Evolutionary conservation across 1,140 invertebrate genomes (phyloP), one percentile per base, ranked within the genome.

Genomic region (Drepana arcuata): DNA sequence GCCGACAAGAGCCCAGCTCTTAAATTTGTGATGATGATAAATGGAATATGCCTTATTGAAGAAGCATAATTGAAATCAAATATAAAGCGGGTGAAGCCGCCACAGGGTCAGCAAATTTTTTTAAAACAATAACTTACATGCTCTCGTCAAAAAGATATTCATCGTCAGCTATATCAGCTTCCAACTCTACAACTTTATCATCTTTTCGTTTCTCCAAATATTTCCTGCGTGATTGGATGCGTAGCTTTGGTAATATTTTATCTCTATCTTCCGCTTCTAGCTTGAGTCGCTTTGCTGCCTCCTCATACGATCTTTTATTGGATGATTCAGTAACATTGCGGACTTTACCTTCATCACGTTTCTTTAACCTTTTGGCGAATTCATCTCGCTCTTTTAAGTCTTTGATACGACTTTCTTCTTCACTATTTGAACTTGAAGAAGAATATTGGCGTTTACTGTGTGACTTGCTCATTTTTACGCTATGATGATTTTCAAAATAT

Each of bases 141-240:
- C 90, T 88, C 42, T 95, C 93, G 15, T 93, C 90, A 83, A 99
- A 99, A 1, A 99, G 85, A 77, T 95, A 96, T 81, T 99, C 95
- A 85, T 99, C 97, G 80, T 99, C 98, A n/a, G 90, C 70, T 34
- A 99, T 94, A 67, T 97, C 95, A 12, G 90, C 92, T 85, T 99
- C 97, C 21, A 99, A 83, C 74, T 99, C 97, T n/a, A 91, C 87
- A 23, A 99, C 88, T 86, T 99, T 99, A 61, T 99, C 97, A 34
- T 93, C 93, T 85, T 98, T 97, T 33, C 98, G 86, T 80, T 99
- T 99, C 50, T 93, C 92, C 41, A 99, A 86, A 84, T 99, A 99
- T 65, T 95, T 92, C 34, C 95, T 86, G 16, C 98, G 88, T 0
- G 97, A 99, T 71, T 99, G 92, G 11, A 96, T 85, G 30, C 98